phyloP scores from a whole-genome alignment of 2,797 vertebrate species.

The Bradypodion ventrale region DNA sequence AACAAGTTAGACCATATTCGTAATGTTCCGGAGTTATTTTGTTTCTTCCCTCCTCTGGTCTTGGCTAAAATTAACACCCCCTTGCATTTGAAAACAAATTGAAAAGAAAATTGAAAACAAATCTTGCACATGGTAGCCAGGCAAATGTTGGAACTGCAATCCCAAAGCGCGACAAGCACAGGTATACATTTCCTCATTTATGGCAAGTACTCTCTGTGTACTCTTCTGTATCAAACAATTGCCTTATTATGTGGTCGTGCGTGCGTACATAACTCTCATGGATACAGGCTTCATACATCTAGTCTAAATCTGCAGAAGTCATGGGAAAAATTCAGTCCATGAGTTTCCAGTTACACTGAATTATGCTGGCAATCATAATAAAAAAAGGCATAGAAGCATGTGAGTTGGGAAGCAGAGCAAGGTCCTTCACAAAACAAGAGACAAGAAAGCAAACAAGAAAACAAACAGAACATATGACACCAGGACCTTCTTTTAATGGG shows the following conservation, averaged over 20 bases:
- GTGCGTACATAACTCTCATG: background rate
- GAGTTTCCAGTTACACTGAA: background rate
- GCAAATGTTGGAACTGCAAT: background rate
- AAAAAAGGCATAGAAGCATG: background rate
- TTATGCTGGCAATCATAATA: background rate
- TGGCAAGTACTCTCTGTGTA: background rate
- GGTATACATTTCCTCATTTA: slow-evolving; percentile 4
- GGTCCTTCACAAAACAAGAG: too few species aligned
- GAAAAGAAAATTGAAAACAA: slow-evolving; percentile 46
- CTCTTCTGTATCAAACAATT: background rate
- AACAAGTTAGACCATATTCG: slow-evolving; percentile 55
- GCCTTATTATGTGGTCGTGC: background rate
- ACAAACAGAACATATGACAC: too few species aligned
- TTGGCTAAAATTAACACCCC: slow-evolving; percentile 34
- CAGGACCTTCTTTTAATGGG: too few species aligned
- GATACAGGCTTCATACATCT: background rate
- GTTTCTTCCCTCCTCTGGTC: background rate
- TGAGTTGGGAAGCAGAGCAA: too few species aligned
- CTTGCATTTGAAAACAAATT: slow-evolving; percentile 45
- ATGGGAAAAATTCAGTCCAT: background rate
- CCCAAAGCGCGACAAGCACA: background rate
- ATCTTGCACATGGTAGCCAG: slow-evolving; percentile 11
- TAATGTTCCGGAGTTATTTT: slow-evolving; percentile 26
- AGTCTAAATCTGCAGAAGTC: background rate
- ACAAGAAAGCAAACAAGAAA: too few species aligned